Conservation (phyloP, 1,140 invertebrate species). For the Brevipalpus yothersi region DNA sequence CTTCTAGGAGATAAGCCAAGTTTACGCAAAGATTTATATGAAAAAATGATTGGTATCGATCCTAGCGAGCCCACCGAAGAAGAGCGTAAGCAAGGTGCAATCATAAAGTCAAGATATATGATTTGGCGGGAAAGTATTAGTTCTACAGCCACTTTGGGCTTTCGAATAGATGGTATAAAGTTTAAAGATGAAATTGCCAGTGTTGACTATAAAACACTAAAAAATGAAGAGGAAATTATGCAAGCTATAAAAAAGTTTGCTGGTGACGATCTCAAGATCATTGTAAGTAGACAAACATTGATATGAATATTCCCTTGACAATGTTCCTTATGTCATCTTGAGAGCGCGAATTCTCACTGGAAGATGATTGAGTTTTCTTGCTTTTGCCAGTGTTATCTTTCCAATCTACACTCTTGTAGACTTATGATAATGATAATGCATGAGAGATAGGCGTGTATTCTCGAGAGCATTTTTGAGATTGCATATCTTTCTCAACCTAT, state of each 20-base stretch:
- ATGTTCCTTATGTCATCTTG: background rate
- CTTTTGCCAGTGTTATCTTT: background rate
- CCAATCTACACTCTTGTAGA: background rate
- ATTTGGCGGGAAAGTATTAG: constrained; percentile 93
- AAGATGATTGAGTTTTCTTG: background rate
- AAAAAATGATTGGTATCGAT: constrained; percentile 93
- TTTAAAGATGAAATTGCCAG: constrained; percentile 56
- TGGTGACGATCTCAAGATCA: constrained; percentile 41
- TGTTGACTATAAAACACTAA: constrained; percentile 92
- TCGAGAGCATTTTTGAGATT: too few species aligned
- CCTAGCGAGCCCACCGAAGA: constrained; percentile 63
- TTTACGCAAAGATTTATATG: constrained; percentile 83
- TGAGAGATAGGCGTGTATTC: background rate
- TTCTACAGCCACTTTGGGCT: constrained; percentile 76
- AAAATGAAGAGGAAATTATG: constrained; percentile 49
- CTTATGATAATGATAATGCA: background rate
- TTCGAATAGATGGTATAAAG: constrained; percentile 80
- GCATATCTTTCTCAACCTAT: too few species aligned
- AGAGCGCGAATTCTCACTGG: background rate
- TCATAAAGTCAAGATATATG: constrained; percentile 89
- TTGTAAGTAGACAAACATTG: constrained; percentile 30
- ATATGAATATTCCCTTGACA: background rate
- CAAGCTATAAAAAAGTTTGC: constrained; percentile 59
- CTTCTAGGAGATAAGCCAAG: constrained; percentile 85
- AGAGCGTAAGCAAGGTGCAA: constrained; percentile 59